Evolutionary conservation across 2,888 invertebrate species (phyloP), one percentile per base, ranked within the genome.

Genomic region (Drosophila pseudotakahashii): DNA sequence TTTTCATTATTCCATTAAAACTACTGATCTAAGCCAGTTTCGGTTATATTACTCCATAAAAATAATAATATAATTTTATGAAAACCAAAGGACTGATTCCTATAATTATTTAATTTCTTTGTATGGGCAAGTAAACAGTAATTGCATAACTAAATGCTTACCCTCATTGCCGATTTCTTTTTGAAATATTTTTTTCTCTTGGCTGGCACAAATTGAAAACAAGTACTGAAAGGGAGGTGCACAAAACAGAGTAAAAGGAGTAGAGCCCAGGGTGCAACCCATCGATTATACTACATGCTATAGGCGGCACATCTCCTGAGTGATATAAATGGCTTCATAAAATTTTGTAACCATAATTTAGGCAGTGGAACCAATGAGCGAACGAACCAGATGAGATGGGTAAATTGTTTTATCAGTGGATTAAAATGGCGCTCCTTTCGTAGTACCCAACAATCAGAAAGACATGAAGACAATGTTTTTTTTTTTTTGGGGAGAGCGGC

Each of bases 271-370:
- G 63, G 36, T 52, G 37, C 41, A 57, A 41, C 41, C 63, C 63
- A 71, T 71, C 72, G 71, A 71, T 71, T 71, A 68, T 57, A 41
- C 32, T 71, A 57, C 71, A 71, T 57, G 71, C 63, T 55, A 71
- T 71, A 57, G 71, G 71, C 72, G 71, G 71, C 47, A 45, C 64
- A 53, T 52, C 72, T 52, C 61, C 67, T 85, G 89, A 89, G 89
- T 89, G 87, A 89, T 89, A 88, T 88, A 88, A 88, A 88, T 88
- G 78, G 87, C 89, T 88, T 89, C 85, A 88, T 89, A 89, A 88
- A 89, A 88, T 80, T 85, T 87, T 88, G 88, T 78, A 78, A 83
- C 83, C 83, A 77, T 84, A 76, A 87, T 87, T 87, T 85, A 58
- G 50, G 30, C 1, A 51, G 52, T 26, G 36, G 19, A 36, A 51